Conservation (phyloP, 2,888 invertebrate species). For the Augiades crinisus region DNA sequence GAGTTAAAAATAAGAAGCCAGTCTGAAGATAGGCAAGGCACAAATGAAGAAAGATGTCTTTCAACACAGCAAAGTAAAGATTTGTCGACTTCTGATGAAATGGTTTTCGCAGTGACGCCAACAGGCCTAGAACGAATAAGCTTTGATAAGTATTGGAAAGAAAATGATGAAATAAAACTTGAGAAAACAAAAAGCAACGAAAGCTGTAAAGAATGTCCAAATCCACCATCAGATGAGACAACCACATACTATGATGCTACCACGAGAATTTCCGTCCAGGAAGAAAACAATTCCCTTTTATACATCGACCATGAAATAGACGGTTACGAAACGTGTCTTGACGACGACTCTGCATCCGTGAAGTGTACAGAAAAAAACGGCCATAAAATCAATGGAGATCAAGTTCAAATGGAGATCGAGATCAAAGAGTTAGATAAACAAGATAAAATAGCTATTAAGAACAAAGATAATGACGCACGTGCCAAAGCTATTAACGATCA, state of each 20-base stretch:
- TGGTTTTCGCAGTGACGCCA: slow-evolving; percentile 78
- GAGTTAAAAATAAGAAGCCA: slow-evolving; percentile 63
- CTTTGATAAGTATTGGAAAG: slow-evolving; percentile 76
- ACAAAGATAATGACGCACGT: slow-evolving; percentile 63
- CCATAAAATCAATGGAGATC: slow-evolving; percentile 65
- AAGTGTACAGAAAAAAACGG: slow-evolving; percentile 59
- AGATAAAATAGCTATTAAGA: slow-evolving; percentile 56
- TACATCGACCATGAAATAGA: slow-evolving; percentile 77
- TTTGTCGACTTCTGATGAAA: slow-evolving; percentile 76
- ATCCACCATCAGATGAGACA: slow-evolving; percentile 57
- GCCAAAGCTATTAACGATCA: slow-evolving; percentile 54
- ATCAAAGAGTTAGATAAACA: slow-evolving; percentile 72
- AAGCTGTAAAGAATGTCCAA: slow-evolving; percentile 69
- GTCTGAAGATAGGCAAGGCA: slow-evolving; percentile 49
- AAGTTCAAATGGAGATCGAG: no score
- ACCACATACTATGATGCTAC: slow-evolving; percentile 55
- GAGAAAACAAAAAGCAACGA: slow-evolving; percentile 65
- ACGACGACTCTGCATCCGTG: slow-evolving; percentile 76
- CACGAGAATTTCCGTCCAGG: slow-evolving; percentile 63
- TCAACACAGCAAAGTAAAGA: slow-evolving; percentile 76
- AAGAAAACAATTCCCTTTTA: slow-evolving; percentile 61
- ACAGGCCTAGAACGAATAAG: slow-evolving; percentile 77
- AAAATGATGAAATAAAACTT: slow-evolving; percentile 49
- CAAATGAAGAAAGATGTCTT: slow-evolving; percentile 48
- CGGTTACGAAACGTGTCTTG: slow-evolving; percentile 83